These are phyloP conservation scores for Proales similis DNA, from an alignment of 1,140 invertebrate genomes.

Conservation along the genomic window DNA sequence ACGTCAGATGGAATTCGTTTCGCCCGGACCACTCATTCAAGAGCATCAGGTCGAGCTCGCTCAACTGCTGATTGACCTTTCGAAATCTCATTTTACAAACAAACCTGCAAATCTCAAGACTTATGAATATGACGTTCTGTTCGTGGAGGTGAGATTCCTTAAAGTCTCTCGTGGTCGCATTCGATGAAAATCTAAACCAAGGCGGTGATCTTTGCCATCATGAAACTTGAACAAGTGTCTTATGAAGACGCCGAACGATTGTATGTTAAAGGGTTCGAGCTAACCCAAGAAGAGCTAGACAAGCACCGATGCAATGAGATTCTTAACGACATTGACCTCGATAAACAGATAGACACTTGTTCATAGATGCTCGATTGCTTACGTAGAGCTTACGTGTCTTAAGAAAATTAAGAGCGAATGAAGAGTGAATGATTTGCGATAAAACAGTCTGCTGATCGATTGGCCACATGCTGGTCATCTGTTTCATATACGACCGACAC, in stretches of 20 bases:
- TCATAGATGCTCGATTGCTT: no score
- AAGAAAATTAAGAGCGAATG: no score
- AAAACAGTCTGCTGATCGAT: neutral
- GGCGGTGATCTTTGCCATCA: conserved; percentile 20
- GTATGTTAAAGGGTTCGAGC: conserved; percentile 23
- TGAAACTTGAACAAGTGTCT: neutral
- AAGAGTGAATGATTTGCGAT: neutral
- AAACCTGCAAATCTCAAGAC: conserved; percentile 9
- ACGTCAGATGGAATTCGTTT: conserved; percentile 30
- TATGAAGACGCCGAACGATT: neutral
- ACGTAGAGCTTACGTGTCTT: no score
- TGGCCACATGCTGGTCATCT: no score
- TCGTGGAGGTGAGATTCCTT: neutral
- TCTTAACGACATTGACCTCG: conserved; percentile 13
- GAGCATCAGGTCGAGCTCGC: conserved; percentile 27
- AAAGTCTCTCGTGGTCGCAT: neutral
- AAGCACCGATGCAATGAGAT: conserved; percentile 25
- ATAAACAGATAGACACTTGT: neutral
- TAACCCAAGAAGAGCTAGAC: conserved; percentile 14
- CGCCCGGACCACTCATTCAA: conserved; percentile 21
- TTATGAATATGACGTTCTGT: conserved; percentile 34
- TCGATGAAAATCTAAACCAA: neutral
- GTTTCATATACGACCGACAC: no score
- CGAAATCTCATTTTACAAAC: conserved; percentile 12
- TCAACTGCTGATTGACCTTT: neutral